These are phyloP conservation scores for Psophia crepitans DNA, from an alignment of 2,113 vertebrate genomes.

Conservation along the genomic window DNA sequence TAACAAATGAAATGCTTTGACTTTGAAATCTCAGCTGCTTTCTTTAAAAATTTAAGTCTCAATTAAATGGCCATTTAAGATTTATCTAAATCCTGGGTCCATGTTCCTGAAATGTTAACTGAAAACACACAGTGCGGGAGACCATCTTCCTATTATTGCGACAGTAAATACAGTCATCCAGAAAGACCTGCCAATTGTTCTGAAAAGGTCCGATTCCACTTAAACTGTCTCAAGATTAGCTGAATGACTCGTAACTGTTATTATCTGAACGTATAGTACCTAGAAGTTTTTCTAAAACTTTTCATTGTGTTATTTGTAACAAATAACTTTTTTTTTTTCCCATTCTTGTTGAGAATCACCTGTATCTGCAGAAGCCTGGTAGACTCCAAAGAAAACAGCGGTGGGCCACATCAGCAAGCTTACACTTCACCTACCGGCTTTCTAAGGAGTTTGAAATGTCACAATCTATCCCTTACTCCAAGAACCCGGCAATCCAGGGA, in stretches of 20 bases:
- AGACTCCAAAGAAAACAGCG: neutral
- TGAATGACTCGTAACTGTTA: neutral
- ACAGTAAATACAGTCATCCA: neutral
- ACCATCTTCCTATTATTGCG: neutral
- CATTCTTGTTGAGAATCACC: neutral
- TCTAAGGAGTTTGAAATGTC: neutral
- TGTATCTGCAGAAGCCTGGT: neutral
- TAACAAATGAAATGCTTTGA: neutral
- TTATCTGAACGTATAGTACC: neutral
- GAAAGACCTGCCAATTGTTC: accelerated
- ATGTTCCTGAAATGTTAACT: neutral
- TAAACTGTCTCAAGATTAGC: neutral
- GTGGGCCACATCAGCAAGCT: neutral
- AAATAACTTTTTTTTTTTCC: neutral
- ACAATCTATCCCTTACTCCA: too few relatives aligned
- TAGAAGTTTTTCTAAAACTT: neutral
- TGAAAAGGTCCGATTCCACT: neutral
- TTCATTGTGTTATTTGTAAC: neutral
- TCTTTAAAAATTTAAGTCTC: neutral
- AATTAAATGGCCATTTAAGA: neutral
- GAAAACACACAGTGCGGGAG: neutral
- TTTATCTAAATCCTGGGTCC: neutral
- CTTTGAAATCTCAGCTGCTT: neutral
- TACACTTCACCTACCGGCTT: neutral
- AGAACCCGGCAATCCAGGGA: neutral